Evolutionary conservation across 2,888 invertebrate species (phyloP), one percentile per base, ranked within the genome.

Genomic region (Thera britannica): DNA sequence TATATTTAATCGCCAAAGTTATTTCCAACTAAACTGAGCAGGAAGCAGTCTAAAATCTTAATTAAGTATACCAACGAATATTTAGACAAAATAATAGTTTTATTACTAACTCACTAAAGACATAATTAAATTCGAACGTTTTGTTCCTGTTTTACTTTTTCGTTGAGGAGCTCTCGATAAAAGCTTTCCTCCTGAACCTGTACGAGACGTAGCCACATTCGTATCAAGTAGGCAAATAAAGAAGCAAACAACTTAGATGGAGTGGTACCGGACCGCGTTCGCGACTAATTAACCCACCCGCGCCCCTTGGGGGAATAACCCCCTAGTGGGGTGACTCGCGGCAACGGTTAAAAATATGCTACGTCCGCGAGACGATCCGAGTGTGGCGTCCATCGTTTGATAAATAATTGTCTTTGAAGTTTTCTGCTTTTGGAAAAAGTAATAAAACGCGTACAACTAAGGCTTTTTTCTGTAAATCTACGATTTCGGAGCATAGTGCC

Each of bases 141-240:
- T n/a, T n/a, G 5, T 49, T 49, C 23, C n/a, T 49, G n/a, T 4
- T 12, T 12, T 49, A 23, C 5, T 38, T 44, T 58, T 46, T 4
- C 55, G 36, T 51, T 49, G 51, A 67, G 62, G 46, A 41, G 34
- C 51, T 48, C 12, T 62, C 62, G 44, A 65, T 65, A 55, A 62
- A 38, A 51, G 49, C 61, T 61, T 51, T 62, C 44, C 63, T 51
- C 52, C 62, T 60, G 36, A 48, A 44, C n/a, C 65, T 65, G 72
- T 55, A 44, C 74, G 78, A 75, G 78, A 75, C 23, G 23, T 23
- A 23, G 80, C 86, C 86, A 90, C 92, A 90, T 93, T 90, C 90
- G 91, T 92, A 92, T 88, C 90, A 90, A 92, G 92, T 88, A 89
- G 85, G 88, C 88, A 92, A 93, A 93, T 92, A 93, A 92, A 92